Evolutionary conservation across 2,888 invertebrate species (phyloP).

Genomic region (Lasioglossum vierecki): DNA sequence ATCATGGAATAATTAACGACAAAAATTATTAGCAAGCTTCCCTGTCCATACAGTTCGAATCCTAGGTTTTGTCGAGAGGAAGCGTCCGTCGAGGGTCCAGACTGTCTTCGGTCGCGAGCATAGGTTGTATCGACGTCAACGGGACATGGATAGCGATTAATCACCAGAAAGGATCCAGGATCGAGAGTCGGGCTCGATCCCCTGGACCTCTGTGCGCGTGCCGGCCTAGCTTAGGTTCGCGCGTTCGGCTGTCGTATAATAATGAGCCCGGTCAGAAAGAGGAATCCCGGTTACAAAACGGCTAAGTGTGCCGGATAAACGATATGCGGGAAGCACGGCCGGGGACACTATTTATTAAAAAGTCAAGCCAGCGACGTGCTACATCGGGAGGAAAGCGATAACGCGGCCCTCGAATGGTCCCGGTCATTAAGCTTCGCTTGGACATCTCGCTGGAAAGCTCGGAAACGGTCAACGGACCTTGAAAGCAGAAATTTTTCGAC

Average conservation of each 20-base stretch:
- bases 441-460: constrained; percentile 25
- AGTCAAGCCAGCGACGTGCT: constrained; percentile 78
- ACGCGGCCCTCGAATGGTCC: constrained; percentile 75
- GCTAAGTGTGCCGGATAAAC: constrained; percentile 67
- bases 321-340: constrained; percentile 62
- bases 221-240: constrained; percentile 54
- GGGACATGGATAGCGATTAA: constrained; percentile 80
- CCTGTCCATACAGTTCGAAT: background rate
- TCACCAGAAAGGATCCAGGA: constrained; percentile 71
- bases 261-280: constrained; percentile 60
- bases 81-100: constrained; percentile 21
- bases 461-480: background rate
- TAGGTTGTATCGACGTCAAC: constrained; percentile 72
- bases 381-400: constrained; percentile 84
- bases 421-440: constrained; percentile 79
- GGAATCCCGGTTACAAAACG: constrained; percentile 68
- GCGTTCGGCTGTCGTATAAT: constrained; percentile 59
- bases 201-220: constrained; percentile 49
- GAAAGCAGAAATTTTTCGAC: background rate
- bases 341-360: constrained; percentile 79
- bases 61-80: background rate
- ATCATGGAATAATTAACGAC: background rate
- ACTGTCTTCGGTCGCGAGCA: constrained; percentile 47
- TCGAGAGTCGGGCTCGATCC: constrained; percentile 34
- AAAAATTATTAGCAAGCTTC: background rate